A percentile compares a stretch with the other conserved stretches of the same genome.
phyloP scores from a whole-genome alignment of 2,888 invertebrate species.

The Fragum sueziense region DNA sequence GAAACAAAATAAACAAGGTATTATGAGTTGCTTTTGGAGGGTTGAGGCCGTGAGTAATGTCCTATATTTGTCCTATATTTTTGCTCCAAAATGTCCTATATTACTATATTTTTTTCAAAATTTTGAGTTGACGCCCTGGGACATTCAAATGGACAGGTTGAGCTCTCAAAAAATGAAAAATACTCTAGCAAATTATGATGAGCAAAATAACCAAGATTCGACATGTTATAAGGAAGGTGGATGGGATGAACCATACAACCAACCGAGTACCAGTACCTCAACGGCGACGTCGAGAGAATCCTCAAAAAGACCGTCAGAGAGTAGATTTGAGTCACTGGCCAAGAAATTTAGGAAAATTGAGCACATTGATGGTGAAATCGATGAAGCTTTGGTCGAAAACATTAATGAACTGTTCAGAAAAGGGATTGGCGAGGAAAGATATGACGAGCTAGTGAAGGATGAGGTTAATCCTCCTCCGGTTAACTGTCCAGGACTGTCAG shows the following conservation, averaged over 20 bases:
- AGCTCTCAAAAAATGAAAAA: neutral
- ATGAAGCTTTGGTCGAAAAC: neutral
- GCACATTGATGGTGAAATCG: neutral
- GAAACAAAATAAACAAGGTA: no score
- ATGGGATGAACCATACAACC: neutral
- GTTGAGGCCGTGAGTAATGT: no score
- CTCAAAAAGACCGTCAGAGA: neutral
- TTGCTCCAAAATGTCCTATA: no score
- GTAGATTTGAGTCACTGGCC: neutral
- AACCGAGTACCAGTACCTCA: neutral
- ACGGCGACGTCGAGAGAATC: neutral
- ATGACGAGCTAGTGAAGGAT: slow-evolving; percentile 1
- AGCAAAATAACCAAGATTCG: neutral
- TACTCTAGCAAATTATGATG: neutral
- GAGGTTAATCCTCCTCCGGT: neutral
- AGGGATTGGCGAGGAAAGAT: slow-evolving; percentile 8
- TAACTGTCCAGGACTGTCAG: slow-evolving; percentile 1
- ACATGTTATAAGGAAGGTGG: neutral
- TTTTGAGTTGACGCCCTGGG: no score
- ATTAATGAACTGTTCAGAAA: slow-evolving; percentile 10
- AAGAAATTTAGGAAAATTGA: neutral
- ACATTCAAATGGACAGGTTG: neutral
- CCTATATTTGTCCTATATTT: no score
- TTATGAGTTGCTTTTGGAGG: no score
- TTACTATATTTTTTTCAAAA: no score